Base-by-base conservation (phyloP, 2,113 vertebrate genomes). In the Conger conger region DNA sequence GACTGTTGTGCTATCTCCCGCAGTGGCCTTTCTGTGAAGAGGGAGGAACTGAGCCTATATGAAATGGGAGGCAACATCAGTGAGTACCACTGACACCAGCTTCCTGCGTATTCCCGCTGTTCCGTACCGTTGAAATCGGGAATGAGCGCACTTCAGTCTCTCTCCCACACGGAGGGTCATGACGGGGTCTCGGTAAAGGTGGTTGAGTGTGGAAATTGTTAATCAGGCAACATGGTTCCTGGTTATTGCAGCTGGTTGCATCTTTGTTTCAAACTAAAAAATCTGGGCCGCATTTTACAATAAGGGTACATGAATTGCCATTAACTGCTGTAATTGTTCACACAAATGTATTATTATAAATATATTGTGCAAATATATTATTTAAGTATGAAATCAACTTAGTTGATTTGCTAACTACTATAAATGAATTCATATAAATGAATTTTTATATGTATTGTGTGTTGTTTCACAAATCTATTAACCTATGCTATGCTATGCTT, bases 51-150 rank as follows among this genome's bases (percentile, higher is more conserved):
- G 89, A 97, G 94, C 92, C 94, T 99, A 63, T 99, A 96, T 95
- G 98, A 99, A 96, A 96, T 97, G 37, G 98, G 98, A 92, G 98
- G 98, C 91, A 99, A 99, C 94, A 99, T 99, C 87, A 97, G 98
- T 99, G 95, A 99, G 98, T 93, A 60, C 1, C 63, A 27, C 30
- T 53, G 45, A 84, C 54, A 2, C 11, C 38, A 80, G 27, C 42
- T 1, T 30, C 16, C 17, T 23, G 37, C 60, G 33, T 63, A 18
- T 7, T 35, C 89, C 57, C 37, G 20, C 20, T 36, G 53, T 4
- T 35, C 18, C 30, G 11, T 63, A 18, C 79, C 1, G 18, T 27
- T 27, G 57, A 3, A 27, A 27, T 27, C 23, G 57, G 57, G 18
- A 23, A 11, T 27, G 57, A 63, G 57, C 54, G 16, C 11, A 45